Percentiles rank a stretch among this genome's conserved stretches.
Conservation (phyloP, 2,888 invertebrate genomes). For the Drosophila prolongata region DNA sequence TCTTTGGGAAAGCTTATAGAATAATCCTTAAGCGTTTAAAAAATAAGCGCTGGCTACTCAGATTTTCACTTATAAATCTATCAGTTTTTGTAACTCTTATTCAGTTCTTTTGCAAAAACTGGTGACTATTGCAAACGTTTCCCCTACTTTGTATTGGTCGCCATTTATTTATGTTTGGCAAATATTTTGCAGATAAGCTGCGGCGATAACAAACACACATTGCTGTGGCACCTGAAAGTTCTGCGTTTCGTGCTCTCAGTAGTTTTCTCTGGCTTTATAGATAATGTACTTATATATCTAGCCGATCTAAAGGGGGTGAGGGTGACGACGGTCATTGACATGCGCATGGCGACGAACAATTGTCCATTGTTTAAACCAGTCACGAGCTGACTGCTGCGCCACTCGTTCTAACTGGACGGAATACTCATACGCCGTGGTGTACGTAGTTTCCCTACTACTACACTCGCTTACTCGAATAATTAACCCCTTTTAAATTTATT, state of each 20-base stretch:
- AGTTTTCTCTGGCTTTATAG: background rate
- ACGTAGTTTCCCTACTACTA: slow-evolving; percentile 1
- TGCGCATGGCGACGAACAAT: slow-evolving; percentile 28
- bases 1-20: no score
- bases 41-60: no score
- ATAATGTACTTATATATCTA: background rate
- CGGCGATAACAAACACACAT: slow-evolving; percentile 40
- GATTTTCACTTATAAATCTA: background rate
- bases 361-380: slow-evolving; percentile 54
- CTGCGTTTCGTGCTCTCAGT: background rate
- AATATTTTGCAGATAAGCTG: slow-evolving; percentile 49
- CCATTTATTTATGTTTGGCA: slow-evolving; percentile 45
- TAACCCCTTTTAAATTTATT: no score
- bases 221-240: background rate
- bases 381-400: slow-evolving; percentile 58
- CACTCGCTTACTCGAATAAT: background rate
- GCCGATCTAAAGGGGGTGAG: slow-evolving; percentile 10
- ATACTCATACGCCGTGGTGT: slow-evolving; percentile 26
- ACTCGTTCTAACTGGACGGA: slow-evolving; percentile 28
- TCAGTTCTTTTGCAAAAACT: background rate
- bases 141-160: slow-evolving; percentile 4
- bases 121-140: slow-evolving; percentile 15
- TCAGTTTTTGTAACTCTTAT: background rate
- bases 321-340: slow-evolving; percentile 64
- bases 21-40: no score